These are phyloP conservation scores for Pammene aurita DNA, from an alignment of 2,888 invertebrate genomes.

Conservation along the genomic window DNA sequence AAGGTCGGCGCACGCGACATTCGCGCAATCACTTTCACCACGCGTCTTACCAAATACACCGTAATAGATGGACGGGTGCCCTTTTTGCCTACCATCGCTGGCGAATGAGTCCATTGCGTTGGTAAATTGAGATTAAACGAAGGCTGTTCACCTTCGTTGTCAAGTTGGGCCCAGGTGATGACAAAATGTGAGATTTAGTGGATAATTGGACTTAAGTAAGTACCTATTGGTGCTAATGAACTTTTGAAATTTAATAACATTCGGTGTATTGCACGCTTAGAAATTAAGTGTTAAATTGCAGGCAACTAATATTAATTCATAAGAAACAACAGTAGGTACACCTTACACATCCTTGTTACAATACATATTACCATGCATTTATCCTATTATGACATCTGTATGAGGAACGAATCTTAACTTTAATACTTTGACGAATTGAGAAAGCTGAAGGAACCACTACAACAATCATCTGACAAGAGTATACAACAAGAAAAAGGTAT, in stretches of 20 bases:
- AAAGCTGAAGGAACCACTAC: too few relatives aligned
- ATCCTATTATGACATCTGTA: too few relatives aligned
- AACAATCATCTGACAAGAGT: background rate
- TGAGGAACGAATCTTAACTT: too few relatives aligned
- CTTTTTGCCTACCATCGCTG: conserved; percentile 31
- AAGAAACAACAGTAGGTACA: too few relatives aligned
- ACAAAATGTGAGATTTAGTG: background rate
- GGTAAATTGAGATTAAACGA: conserved; percentile 23
- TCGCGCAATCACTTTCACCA: conserved; percentile 80
- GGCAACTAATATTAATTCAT: too few relatives aligned
- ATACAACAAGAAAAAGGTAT: background rate
- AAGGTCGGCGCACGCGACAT: conserved; percentile 81
- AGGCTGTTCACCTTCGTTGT: conserved; percentile 15
- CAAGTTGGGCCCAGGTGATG: background rate
- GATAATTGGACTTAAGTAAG: background rate
- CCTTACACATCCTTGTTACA: too few relatives aligned
- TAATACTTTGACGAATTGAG: too few relatives aligned
- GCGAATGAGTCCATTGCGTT: conserved; percentile 21
- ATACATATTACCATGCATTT: too few relatives aligned
- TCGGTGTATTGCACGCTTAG: background rate
- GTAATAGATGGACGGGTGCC: conserved; percentile 39
- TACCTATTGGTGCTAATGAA: background rate
- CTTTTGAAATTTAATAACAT: background rate
- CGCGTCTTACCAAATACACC: conserved; percentile 71
- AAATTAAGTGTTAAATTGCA: background rate